Evolutionary conservation across 2,797 vertebrate species (phyloP).

Genomic region (Characodon lateralis): DNA sequence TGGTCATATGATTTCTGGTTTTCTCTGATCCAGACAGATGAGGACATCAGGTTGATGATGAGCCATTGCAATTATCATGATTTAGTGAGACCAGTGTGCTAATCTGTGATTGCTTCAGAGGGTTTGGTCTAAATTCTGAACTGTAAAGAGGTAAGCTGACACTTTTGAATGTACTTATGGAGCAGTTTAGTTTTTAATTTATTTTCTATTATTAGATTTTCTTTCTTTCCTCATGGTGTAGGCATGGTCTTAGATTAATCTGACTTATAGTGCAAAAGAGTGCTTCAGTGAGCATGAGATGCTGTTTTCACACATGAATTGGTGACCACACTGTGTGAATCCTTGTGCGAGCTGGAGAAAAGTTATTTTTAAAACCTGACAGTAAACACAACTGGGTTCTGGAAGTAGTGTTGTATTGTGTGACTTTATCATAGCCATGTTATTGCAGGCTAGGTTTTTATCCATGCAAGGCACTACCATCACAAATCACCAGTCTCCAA

Average conservation of each 20-base stretch:
- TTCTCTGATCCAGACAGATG: neutral
- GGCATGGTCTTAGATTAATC: neutral
- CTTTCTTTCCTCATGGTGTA: neutral
- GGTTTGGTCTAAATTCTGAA: neutral
- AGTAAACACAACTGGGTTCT: neutral
- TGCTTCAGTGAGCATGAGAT: slow-evolving; percentile 10
- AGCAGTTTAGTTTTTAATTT: neutral
- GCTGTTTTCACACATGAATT: neutral
- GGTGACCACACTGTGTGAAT: neutral
- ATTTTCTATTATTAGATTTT: neutral
- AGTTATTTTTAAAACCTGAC: neutral
- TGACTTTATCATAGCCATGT: neutral
- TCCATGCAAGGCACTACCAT: neutral
- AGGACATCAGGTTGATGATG: neutral
- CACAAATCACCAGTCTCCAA: neutral
- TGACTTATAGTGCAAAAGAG: neutral
- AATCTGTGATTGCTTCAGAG: neutral
- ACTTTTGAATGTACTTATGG: neutral
- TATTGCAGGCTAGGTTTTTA: neutral
- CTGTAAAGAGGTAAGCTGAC: neutral
- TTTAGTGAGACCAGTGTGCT: neutral
- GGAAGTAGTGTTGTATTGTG: neutral
- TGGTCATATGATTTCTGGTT: neutral
- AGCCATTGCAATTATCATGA: slow-evolving; percentile 1
- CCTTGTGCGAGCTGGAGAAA: neutral